phyloP scores from a whole-genome alignment of 2,113 vertebrate genomes.

The Salvator merianae region DNA sequence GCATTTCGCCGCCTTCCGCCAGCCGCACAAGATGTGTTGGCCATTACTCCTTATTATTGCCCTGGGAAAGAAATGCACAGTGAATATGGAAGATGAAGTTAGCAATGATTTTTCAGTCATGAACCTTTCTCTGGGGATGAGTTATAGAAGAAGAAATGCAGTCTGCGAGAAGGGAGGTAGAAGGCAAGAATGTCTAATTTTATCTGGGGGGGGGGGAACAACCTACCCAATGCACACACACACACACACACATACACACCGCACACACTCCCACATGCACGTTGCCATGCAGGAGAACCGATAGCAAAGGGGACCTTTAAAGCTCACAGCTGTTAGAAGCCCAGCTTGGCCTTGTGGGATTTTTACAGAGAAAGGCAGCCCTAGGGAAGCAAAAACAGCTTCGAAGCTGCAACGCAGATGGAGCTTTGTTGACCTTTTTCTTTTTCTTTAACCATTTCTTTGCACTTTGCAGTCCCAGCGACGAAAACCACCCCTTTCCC shows the following conservation, averaged over 20 bases:
- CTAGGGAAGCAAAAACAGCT: not conserved
- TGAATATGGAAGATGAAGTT: conserved; percentile 61
- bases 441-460: too few relatives aligned
- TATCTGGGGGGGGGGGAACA: conserved; percentile 6
- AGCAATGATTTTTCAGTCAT: conserved; percentile 68
- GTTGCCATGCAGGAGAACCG: not conserved
- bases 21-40: conserved; percentile 40
- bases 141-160: conserved; percentile 55
- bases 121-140: conserved; percentile 60
- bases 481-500: too few relatives aligned
- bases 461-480: too few relatives aligned
- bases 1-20: conserved; percentile 40
- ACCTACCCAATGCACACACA: too few relatives aligned
- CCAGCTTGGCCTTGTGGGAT: not conserved
- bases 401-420: too few relatives aligned
- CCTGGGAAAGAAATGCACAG: conserved; percentile 59
- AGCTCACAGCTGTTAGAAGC: not conserved
- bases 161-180: conserved; percentile 33
- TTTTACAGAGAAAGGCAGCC: not conserved
- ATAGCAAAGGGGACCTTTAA: conserved; percentile 10
- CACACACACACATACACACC: not conserved
- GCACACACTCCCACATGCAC: not conserved
- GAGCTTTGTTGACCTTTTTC: too few relatives aligned
- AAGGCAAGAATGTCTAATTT: conserved; percentile 40
- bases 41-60: conserved; percentile 65